Evolutionary conservation across 1,140 invertebrate species (phyloP).

Genomic region (Lepidurus apus): DNA sequence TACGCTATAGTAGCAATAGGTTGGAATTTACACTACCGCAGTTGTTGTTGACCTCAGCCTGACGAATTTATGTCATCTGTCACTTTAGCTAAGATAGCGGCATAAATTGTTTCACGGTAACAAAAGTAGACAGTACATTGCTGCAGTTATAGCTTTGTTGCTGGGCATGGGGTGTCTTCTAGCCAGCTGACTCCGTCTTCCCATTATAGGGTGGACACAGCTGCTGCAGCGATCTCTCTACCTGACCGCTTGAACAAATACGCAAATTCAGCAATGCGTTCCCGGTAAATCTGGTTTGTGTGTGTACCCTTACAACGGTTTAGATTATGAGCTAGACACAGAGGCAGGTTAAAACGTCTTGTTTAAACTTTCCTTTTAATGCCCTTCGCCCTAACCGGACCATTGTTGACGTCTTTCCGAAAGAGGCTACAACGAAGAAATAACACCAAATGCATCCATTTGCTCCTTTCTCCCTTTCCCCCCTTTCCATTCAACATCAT

Average conservation of each 20-base stretch:
- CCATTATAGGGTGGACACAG: not conserved
- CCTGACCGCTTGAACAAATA: constrained; percentile 24
- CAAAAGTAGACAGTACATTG: too few species aligned
- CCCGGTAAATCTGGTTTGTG: constrained; percentile 31
- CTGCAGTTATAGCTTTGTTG: not conserved
- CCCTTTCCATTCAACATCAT: not conserved
- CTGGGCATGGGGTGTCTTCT: not conserved
- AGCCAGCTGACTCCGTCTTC: not conserved
- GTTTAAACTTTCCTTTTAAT: constrained; percentile 5
- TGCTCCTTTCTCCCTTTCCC: not conserved
- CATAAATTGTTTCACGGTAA: too few species aligned
- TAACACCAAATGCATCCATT: not conserved
- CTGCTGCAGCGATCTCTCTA: not conserved
- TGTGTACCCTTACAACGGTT: constrained; percentile 26
- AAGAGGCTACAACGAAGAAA: not conserved
- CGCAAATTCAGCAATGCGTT: constrained; percentile 20
- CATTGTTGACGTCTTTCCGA: constrained; percentile 10
- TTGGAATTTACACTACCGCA: too few species aligned
- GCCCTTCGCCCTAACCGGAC: not conserved
- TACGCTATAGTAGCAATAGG: too few species aligned
- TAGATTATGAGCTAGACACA: constrained; percentile 27
- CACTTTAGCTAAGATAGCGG: too few species aligned
- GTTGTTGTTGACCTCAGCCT: too few species aligned
- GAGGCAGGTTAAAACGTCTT: not conserved
- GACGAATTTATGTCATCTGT: too few species aligned